These are phyloP conservation scores for Homarus americanus DNA, from an alignment of 1,140 invertebrate species.

Conservation along the genomic window DNA sequence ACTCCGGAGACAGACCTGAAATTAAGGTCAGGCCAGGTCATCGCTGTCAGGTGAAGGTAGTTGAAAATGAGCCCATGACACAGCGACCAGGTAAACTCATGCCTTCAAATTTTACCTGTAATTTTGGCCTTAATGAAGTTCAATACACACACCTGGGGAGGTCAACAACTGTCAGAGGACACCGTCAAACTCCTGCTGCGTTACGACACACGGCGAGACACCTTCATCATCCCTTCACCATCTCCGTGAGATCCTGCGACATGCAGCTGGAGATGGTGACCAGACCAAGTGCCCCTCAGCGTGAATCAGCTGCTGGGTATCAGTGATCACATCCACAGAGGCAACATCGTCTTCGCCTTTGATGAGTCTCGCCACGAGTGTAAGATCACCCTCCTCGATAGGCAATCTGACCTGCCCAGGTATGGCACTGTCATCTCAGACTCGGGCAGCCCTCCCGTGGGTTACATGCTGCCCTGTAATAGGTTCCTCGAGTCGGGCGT, in stretches of 20 bases:
- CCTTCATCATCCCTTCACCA: constrained; percentile 78
- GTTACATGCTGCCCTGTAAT: constrained; percentile 77
- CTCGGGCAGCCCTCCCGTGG: not conserved
- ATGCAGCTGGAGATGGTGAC: constrained; percentile 77
- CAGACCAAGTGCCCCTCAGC: constrained; percentile 77
- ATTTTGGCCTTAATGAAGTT: constrained; percentile 77
- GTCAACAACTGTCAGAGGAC: constrained; percentile 76
- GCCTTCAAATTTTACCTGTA: constrained; percentile 77
- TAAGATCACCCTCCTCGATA: constrained; percentile 76
- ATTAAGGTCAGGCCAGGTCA: constrained; percentile 77
- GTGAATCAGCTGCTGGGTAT: constrained; percentile 76
- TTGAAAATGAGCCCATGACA: constrained; percentile 77
- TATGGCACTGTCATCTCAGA: constrained; percentile 77
- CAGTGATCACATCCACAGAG: constrained; percentile 76
- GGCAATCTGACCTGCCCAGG: constrained; percentile 76
- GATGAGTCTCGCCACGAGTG: constrained; percentile 76
- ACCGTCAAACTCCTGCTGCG: constrained; percentile 77
- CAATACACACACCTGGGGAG: constrained; percentile 79
- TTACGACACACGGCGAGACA: constrained; percentile 78
- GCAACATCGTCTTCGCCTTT: constrained; percentile 77
- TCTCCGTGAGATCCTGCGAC: constrained; percentile 76
- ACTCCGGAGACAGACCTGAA: constrained; percentile 77
- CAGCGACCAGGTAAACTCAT: constrained; percentile 77
- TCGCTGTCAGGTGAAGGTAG: constrained; percentile 77
- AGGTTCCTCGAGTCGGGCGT: constrained; percentile 77